Conservation (phyloP, 2,888 invertebrate species). For the Hypena proboscidalis region DNA sequence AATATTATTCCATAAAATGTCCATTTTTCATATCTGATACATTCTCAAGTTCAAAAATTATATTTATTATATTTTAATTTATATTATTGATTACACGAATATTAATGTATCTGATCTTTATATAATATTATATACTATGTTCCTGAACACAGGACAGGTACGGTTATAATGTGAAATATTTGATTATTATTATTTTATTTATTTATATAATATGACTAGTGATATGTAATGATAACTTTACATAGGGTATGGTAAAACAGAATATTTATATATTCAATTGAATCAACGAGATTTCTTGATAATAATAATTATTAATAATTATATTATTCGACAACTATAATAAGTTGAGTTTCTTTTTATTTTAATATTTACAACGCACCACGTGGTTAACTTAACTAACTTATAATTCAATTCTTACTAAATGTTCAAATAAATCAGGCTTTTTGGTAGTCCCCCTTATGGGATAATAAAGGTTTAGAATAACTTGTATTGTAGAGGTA, state of each 20-base stretch:
- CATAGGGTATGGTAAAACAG: slow-evolving; percentile 72
- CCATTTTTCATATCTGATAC: slow-evolving; percentile 25
- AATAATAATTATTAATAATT: too few relatives aligned
- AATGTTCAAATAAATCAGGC: slow-evolving; percentile 66
- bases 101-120: slow-evolving; percentile 35
- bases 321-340: slow-evolving; percentile 33
- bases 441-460: slow-evolving; percentile 76
- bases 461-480: slow-evolving; percentile 54
- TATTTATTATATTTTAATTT: slow-evolving; percentile 20
- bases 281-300: slow-evolving; percentile 40
- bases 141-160: slow-evolving; percentile 85
- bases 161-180: slow-evolving; percentile 67
- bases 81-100: slow-evolving; percentile 31
- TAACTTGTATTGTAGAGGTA: slow-evolving; percentile 72
- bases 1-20: slow-evolving; percentile 41
- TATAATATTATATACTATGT: slow-evolving; percentile 62
- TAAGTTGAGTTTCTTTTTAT: slow-evolving; percentile 47
- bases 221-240: slow-evolving; percentile 83
- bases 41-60: slow-evolving; percentile 28
- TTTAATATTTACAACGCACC: slow-evolving; percentile 69
- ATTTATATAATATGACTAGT: slow-evolving; percentile 76
- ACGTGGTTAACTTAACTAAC: slow-evolving; percentile 55
- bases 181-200: slow-evolving; percentile 60
- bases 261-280: slow-evolving; percentile 40
- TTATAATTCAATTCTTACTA: slow-evolving; percentile 50